Evolutionary conservation across 2,797 vertebrate genomes (phyloP), one percentile per base, ranked within the genome.

Genomic region (Centropyge bicolor): DNA sequence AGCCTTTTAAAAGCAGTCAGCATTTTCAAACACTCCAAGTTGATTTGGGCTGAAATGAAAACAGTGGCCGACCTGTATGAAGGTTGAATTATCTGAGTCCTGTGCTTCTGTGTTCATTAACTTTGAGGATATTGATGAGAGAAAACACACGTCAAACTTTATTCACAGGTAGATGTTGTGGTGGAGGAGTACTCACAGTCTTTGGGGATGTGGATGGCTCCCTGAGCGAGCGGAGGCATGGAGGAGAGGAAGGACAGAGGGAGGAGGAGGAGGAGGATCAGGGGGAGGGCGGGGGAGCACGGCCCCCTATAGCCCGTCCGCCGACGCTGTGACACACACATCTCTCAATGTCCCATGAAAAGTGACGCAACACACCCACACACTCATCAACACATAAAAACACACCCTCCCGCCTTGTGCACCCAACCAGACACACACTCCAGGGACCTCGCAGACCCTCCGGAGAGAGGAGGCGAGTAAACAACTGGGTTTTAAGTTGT

Each of bases 261-360:
- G 64, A 91, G 61, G 73, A 88, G 80, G 72, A 87, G 67, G 70
- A 72, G 80, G 77, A 85, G 62, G 82, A 81, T 0, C 16, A 84
- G 76, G 71, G 68, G 49, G 63, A 54, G 78, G 76, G 65, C 31
- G 8, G 86, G 77, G 84, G 76, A 49, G 70, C 56, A 6, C 8
- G 16, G 60, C 77, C 86, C 88, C 86, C 82, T 86, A 65, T 4
- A 83, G 84, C 78, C 85, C 73, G 78, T 77, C 92, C 91, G 81
- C 67, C 73, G 62, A 78, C 41, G 60, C 87, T 89, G 87, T 76
- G 83, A 86, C 80, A 81, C 87, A 83, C 82, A 79, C 93, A 94
- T 94, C 84, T 90, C 71, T 94, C 90, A 93, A 82, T 82, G 89
- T 92, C 89, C 90, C 91, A 93, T 94, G 77, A 88, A 92, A 85